Conservation (phyloP, 92 coral and sea anemone genomes). For the Ricordea florida region DNA sequence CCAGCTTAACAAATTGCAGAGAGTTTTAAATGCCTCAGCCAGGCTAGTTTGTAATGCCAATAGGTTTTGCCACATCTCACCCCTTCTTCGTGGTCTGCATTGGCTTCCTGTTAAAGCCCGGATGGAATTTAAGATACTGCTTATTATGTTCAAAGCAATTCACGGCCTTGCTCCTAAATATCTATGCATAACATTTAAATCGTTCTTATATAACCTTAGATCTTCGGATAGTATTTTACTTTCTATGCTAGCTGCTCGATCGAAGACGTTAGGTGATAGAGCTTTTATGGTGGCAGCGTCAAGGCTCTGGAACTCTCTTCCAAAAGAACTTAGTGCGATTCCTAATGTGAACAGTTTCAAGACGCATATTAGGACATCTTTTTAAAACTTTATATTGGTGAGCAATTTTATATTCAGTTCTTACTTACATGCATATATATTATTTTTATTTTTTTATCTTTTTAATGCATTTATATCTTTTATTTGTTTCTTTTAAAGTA, state of each 20-base stretch:
- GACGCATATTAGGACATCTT: too few species aligned
- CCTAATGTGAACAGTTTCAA: too few species aligned
- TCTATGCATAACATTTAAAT: background rate
- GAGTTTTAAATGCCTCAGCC: constrained; percentile 33
- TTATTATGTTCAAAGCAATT: constrained; percentile 15
- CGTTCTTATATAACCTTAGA: constrained; percentile 1
- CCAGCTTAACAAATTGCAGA: constrained; percentile 36
- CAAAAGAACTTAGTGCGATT: too few species aligned
- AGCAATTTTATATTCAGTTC: too few species aligned
- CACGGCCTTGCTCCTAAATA: constrained; percentile 16
- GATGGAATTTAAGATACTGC: constrained; percentile 2
- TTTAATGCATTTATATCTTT: too few species aligned
- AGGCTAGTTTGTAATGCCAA: constrained; percentile 11
- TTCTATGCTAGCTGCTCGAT: background rate
- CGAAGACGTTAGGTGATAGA: constrained; percentile 3
- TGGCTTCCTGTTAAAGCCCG: constrained; percentile 16
- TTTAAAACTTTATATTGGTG: too few species aligned
- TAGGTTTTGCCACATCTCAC: constrained; percentile 37
- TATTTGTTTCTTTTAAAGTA: too few species aligned
- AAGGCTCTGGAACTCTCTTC: too few species aligned
- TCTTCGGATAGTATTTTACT: constrained; percentile 1
- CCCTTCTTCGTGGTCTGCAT: constrained; percentile 19
- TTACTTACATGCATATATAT: too few species aligned
- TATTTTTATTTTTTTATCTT: too few species aligned
- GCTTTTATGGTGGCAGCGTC: constrained; percentile 1